phyloP scores from a whole-genome alignment of 2,888 invertebrate genomes.

The Bruchidius siliquastri region DNA sequence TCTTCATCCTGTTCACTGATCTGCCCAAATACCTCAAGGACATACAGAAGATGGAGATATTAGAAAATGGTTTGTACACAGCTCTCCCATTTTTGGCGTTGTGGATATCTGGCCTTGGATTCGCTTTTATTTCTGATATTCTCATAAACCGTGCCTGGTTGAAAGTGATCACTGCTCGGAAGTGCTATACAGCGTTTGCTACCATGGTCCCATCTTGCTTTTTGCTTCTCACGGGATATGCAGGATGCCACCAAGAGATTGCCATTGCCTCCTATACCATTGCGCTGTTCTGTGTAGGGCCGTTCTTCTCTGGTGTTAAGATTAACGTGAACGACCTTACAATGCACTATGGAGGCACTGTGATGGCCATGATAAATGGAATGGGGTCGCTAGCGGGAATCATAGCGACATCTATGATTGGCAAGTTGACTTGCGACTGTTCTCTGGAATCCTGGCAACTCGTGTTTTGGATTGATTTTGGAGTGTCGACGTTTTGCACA shows the following conservation, averaged over 20 bases:
- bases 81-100: constrained; percentile 59
- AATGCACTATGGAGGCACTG: constrained; percentile 7
- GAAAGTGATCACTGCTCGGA: constrained; percentile 52
- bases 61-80: constrained; percentile 55
- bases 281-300: constrained; percentile 3
- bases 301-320: constrained; percentile 7
- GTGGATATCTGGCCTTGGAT: constrained; percentile 56
- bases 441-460: constrained; percentile 3
- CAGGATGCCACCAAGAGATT: constrained; percentile 10
- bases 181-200: constrained; percentile 29
- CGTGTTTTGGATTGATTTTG: constrained; percentile 9
- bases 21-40: constrained; percentile 63
- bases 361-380: constrained; percentile 10
- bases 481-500: background rate
- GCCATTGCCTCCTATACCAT: constrained; percentile 7
- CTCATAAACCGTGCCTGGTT: constrained; percentile 55
- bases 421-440: constrained; percentile 1
- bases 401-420: constrained; percentile 3
- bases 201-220: constrained; percentile 5
- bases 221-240: constrained; percentile 6
- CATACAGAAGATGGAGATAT: constrained; percentile 58
- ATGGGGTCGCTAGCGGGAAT: constrained; percentile 4
- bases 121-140: constrained; percentile 61
- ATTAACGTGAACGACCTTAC: constrained; percentile 11
- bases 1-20: constrained; percentile 62